Conservation (phyloP, 2,113 vertebrate genomes). For the Rhabdornis inornatus region DNA sequence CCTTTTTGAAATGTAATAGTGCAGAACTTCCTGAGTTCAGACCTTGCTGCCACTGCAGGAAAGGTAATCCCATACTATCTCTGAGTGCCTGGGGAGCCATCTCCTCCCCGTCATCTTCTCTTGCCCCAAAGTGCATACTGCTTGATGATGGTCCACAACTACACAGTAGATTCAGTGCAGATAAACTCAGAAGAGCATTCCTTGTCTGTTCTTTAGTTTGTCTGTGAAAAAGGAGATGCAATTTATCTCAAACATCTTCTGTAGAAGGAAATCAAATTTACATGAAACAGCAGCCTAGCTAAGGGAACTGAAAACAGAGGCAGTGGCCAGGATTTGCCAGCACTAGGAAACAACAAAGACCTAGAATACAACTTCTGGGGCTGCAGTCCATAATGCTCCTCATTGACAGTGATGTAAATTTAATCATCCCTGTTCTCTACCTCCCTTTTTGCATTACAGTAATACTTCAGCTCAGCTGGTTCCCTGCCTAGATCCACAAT, state of each 20-base stretch:
- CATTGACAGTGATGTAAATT: neutral
- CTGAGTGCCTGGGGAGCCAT: neutral
- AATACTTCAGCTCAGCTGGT: neutral
- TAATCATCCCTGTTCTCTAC: neutral
- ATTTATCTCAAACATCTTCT: neutral
- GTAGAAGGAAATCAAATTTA: neutral
- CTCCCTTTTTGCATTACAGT: neutral
- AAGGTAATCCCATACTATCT: neutral
- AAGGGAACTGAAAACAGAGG: neutral
- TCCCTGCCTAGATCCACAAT: neutral
- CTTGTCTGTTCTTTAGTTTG: neutral
- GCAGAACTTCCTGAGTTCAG: neutral
- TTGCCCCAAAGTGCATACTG: neutral
- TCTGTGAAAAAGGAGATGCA: neutral
- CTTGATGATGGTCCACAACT: neutral
- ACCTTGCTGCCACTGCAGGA: neutral
- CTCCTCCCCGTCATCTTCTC: neutral
- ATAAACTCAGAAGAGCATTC: neutral
- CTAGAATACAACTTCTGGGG: neutral
- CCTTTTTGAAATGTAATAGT: neutral
- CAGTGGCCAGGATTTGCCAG: neutral
- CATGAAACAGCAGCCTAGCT: neutral
- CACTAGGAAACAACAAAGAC: neutral
- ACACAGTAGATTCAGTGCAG: neutral
- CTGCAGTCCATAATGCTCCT: neutral